A percentile compares a stretch with the other conserved stretches of the same genome.
Evolutionary conservation across 1,140 invertebrate species (phyloP).

Genomic region (Drosophila seguyi): DNA sequence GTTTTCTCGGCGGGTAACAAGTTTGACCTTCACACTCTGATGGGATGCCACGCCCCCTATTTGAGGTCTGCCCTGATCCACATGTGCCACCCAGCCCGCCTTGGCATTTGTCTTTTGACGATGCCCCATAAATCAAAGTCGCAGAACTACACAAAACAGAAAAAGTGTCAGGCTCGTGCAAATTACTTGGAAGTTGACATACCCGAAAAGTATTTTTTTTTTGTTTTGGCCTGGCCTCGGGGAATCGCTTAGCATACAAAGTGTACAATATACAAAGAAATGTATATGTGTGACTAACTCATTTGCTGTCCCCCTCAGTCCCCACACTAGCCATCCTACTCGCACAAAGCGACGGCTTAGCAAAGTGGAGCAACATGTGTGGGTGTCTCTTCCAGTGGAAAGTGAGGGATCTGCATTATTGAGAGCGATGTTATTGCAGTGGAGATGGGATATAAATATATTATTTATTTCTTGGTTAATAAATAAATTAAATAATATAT

Average conservation of each 20-base stretch:
- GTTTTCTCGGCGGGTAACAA: slow-evolving; percentile 49
- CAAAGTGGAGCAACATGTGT: slow-evolving; percentile 72
- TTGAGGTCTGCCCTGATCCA: slow-evolving; percentile 17
- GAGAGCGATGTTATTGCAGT: slow-evolving; percentile 1
- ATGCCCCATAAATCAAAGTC: slow-evolving; percentile 72
- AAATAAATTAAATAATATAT: background rate
- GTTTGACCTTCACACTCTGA: slow-evolving; percentile 57
- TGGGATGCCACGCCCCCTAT: slow-evolving; percentile 42
- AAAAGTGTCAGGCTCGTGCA: slow-evolving; percentile 80
- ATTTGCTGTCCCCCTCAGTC: slow-evolving; percentile 9
- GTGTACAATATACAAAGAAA: slow-evolving; percentile 2
- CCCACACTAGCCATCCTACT: slow-evolving; percentile 9
- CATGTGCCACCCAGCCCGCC: background rate
- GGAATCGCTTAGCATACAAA: slow-evolving; percentile 40
- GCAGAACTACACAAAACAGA: slow-evolving; percentile 69
- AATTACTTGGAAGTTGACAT: slow-evolving; percentile 79
- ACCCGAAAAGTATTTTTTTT: slow-evolving; percentile 25
- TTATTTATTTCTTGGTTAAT: background rate
- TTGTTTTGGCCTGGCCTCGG: slow-evolving; percentile 39
- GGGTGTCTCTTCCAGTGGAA: slow-evolving; percentile 46
- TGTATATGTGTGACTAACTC: background rate
- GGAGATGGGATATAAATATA: background rate
- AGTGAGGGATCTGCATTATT: background rate
- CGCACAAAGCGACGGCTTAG: slow-evolving; percentile 19
- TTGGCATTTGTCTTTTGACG: slow-evolving; percentile 38